Percentiles rank a stretch among this genome's conserved stretches.
These are phyloP conservation scores for Trichoplusia ni DNA, from an alignment of 1,140 invertebrate species.

Conservation along the genomic window DNA sequence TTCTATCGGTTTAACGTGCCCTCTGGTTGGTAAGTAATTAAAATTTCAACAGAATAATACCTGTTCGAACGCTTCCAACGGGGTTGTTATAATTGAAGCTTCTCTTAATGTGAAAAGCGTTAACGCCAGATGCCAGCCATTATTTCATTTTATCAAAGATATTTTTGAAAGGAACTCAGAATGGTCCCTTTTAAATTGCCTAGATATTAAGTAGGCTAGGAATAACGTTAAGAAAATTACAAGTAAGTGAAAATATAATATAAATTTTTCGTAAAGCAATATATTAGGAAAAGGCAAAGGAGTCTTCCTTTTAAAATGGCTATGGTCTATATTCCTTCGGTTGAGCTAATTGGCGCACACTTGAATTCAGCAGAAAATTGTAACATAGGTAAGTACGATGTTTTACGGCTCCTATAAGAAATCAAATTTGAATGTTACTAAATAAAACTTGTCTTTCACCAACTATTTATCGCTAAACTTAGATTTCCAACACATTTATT, in stretches of 20 bases:
- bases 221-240: no score
- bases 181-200: conserved; percentile 3
- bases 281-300: no score
- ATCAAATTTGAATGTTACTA: background rate
- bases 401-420: no score
- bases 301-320: no score
- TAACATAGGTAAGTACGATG: no score
- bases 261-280: no score
- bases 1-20: conserved; percentile 8
- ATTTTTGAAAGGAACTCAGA: conserved; percentile 1
- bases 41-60: conserved; percentile 24
- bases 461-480: no score
- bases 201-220: conserved; percentile 2
- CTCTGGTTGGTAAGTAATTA: conserved; percentile 31
- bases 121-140: conserved; percentile 32
- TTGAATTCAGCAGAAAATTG: no score
- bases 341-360: no score
- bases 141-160: conserved; percentile 29
- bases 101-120: conserved; percentile 17
- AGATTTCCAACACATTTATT: no score
- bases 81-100: conserved; percentile 9
- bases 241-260: no score
- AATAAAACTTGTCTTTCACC: background rate
- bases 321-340: no score
- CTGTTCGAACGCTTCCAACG: conserved; percentile 8